Conservation (phyloP, 2,113 vertebrate genomes). For the Ammodytes dubius region DNA sequence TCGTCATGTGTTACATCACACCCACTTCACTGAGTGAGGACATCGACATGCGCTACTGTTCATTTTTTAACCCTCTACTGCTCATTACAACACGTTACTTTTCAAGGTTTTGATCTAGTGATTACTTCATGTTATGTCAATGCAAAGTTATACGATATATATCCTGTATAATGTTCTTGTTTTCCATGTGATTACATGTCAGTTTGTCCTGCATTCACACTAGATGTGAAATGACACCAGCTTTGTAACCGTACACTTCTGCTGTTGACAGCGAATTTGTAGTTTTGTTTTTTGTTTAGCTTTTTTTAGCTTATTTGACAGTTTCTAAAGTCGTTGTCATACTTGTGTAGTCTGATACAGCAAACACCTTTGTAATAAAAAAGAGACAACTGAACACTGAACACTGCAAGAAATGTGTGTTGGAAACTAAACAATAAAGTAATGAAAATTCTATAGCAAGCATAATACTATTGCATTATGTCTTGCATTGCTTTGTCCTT, state of each 20-base stretch:
- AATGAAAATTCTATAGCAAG: neutral
- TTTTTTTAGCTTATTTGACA: too few species aligned
- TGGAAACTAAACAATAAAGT: neutral
- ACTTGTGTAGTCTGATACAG: neutral
- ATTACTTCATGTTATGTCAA: neutral
- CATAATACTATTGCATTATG: neutral
- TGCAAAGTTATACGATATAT: neutral
- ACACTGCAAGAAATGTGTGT: neutral
- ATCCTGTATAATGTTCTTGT: too few species aligned
- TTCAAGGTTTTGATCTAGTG: neutral
- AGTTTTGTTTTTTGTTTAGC: neutral
- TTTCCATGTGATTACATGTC: neutral
- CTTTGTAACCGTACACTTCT: too few species aligned
- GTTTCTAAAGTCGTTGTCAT: neutral
- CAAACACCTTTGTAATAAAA: neutral
- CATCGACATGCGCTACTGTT: too few species aligned
- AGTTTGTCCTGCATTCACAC: neutral
- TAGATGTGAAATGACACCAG: neutral
- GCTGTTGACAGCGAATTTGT: neutral
- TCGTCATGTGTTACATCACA: neutral
- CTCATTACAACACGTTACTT: neutral
- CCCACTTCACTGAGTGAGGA: neutral
- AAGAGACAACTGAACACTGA: neutral
- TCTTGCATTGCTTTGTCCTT: neutral
- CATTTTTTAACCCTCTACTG: neutral